These are phyloP conservation scores for Junonia oenone DNA, from an alignment of 2,888 invertebrate species.

Conservation along the genomic window DNA sequence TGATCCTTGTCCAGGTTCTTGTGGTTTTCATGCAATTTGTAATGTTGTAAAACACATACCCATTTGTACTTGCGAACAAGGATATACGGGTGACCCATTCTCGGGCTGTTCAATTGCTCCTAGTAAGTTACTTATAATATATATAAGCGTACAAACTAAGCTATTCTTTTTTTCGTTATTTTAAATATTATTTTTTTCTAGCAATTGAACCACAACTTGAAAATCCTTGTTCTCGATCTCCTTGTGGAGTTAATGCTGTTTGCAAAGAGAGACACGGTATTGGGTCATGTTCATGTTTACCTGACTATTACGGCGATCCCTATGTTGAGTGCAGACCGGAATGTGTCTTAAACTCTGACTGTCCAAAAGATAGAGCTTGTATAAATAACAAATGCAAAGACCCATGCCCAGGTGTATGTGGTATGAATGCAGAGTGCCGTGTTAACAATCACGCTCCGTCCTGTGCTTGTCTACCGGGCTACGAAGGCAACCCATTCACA, in stretches of 20 bases:
- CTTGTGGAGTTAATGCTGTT: slow-evolving; percentile 91
- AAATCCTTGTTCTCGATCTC: slow-evolving; percentile 88
- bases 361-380: slow-evolving; percentile 87
- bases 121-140: slow-evolving; percentile 68
- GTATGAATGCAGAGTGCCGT: slow-evolving; percentile 89
- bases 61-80: slow-evolving; percentile 84
- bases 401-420: slow-evolving; percentile 91
- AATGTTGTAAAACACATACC: slow-evolving; percentile 85
- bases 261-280: slow-evolving; percentile 90
- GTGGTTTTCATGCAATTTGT: slow-evolving; percentile 86
- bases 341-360: slow-evolving; percentile 93
- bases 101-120: slow-evolving; percentile 83
- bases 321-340: slow-evolving; percentile 92
- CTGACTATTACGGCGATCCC: slow-evolving; percentile 92
- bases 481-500: slow-evolving; percentile 87
- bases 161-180: background rate
- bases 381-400: slow-evolving; percentile 90
- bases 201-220: slow-evolving; percentile 73
- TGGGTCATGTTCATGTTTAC: slow-evolving; percentile 89
- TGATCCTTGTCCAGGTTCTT: slow-evolving; percentile 87
- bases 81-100: slow-evolving; percentile 89
- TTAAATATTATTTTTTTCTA: slow-evolving; percentile 45
- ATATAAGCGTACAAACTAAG: slow-evolving; percentile 72
- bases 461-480: slow-evolving; percentile 86
- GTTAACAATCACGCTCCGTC: slow-evolving; percentile 91